Percentiles rank a stretch among this genome's conserved stretches.
Conservation (phyloP, 2,113 vertebrate species). For the Strix uralensis region DNA sequence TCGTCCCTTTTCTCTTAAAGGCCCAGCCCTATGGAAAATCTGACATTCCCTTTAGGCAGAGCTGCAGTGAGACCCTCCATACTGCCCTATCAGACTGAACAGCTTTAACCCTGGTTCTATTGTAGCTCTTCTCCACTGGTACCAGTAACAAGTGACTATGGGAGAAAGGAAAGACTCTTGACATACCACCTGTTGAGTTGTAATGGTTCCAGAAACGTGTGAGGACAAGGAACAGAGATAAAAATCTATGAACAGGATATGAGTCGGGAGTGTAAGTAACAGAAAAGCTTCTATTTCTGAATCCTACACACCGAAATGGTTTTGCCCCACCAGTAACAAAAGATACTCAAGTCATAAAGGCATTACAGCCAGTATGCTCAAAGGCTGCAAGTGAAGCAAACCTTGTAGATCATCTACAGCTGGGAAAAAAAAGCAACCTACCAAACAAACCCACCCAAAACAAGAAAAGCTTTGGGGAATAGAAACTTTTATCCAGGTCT, state of each 20-base stretch:
- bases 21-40: background rate
- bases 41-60: background rate
- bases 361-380: background rate
- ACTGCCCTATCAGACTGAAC: rapidly evolving
- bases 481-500: background rate
- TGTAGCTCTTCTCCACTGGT: background rate
- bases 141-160: background rate
- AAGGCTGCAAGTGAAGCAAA: background rate
- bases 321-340: background rate
- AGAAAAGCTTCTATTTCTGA: background rate
- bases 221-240: background rate
- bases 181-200: background rate
- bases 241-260: background rate
- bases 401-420: background rate
- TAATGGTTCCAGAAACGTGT: background rate
- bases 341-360: background rate
- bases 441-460: too few species aligned
- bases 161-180: background rate
- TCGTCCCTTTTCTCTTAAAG: background rate
- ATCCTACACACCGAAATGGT: background rate
- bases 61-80: background rate
- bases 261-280: background rate
- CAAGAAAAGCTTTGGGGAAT: background rate
- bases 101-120: background rate
- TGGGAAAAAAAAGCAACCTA: background rate